phyloP scores from a whole-genome alignment of 2,113 vertebrate species.

The Odontophorus gujanensis region DNA sequence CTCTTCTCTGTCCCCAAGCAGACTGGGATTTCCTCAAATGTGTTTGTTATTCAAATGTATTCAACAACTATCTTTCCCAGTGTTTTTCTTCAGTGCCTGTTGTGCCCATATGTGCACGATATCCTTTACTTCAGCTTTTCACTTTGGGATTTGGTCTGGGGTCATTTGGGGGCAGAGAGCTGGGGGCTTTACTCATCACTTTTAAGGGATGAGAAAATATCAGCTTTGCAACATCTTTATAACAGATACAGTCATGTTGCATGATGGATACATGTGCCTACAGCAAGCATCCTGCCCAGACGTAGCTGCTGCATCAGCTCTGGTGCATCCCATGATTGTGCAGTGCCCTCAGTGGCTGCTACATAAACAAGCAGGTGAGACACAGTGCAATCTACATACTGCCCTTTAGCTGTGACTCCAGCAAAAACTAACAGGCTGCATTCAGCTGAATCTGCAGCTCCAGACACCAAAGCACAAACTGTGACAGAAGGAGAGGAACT shows the following conservation, averaged over 20 bases:
- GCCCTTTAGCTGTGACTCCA: not conserved
- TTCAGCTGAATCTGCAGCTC: not conserved
- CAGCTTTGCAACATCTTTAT: fast-evolving
- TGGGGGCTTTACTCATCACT: not conserved
- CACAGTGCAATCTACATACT: fast-evolving
- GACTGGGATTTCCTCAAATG: conserved; percentile 65
- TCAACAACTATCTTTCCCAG: conserved; percentile 40
- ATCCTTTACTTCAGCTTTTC: not conserved
- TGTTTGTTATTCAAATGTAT: conserved; percentile 69
- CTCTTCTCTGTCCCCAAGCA: conserved; percentile 43
- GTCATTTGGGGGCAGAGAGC: fast-evolving
- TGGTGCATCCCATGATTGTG: not conserved
- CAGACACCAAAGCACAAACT: conserved; percentile 32
- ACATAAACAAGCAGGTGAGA: not conserved
- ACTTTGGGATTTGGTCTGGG: not conserved
- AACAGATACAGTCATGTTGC: fast-evolving
- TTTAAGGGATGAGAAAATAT: not conserved
- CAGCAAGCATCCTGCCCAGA: not conserved
- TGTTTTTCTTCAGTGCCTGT: conserved; percentile 30
- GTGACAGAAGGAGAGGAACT: conserved; percentile 61
- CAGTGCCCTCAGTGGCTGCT: not conserved
- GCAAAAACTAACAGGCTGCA: fast-evolving
- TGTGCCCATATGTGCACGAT: not conserved
- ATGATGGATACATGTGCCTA: fast-evolving
- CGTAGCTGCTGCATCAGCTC: no score